These are phyloP conservation scores for Archips crataeganus DNA, from an alignment of 2,888 invertebrate genomes.

Conservation along the genomic window DNA sequence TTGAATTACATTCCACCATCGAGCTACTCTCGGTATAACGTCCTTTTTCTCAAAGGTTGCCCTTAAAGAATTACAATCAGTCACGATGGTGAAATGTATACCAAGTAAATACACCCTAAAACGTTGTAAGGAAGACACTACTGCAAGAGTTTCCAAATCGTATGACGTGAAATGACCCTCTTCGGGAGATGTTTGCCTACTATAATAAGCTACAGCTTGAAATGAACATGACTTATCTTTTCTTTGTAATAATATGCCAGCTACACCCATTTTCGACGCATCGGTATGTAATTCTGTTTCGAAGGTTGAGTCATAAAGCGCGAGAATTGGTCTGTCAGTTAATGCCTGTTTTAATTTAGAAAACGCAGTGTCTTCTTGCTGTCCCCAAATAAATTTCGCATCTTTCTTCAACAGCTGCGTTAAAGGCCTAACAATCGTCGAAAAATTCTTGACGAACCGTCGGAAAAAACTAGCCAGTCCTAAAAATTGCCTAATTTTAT, in stretches of 20 bases:
- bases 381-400: background rate
- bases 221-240: background rate
- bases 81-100: slow-evolving; percentile 46
- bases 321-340: background rate
- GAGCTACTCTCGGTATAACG: slow-evolving; percentile 52
- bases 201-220: slow-evolving; percentile 4
- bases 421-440: slow-evolving; percentile 25
- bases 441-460: slow-evolving; percentile 46
- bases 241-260: slow-evolving; percentile 20
- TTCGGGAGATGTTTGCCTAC: slow-evolving; percentile 5
- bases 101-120: slow-evolving; percentile 50
- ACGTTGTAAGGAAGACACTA: slow-evolving; percentile 45
- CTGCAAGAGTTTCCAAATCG: slow-evolving; percentile 52
- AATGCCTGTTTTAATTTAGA: slow-evolving; percentile 17
- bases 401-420: slow-evolving; percentile 10
- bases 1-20: slow-evolving; percentile 57
- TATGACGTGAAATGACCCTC: slow-evolving; percentile 38
- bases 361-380: slow-evolving; percentile 30
- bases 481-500: slow-evolving; percentile 51
- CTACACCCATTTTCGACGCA: slow-evolving; percentile 3
- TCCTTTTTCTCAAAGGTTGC: slow-evolving; percentile 52
- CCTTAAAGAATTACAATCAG: slow-evolving; percentile 55
- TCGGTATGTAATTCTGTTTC: slow-evolving; percentile 31
- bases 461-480: slow-evolving; percentile 50
- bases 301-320: slow-evolving; percentile 9